A percentile compares a stretch with the other conserved stretches of the same genome.
Conservation (phyloP, 2,888 invertebrate species). For the Luperina nickerlii region DNA sequence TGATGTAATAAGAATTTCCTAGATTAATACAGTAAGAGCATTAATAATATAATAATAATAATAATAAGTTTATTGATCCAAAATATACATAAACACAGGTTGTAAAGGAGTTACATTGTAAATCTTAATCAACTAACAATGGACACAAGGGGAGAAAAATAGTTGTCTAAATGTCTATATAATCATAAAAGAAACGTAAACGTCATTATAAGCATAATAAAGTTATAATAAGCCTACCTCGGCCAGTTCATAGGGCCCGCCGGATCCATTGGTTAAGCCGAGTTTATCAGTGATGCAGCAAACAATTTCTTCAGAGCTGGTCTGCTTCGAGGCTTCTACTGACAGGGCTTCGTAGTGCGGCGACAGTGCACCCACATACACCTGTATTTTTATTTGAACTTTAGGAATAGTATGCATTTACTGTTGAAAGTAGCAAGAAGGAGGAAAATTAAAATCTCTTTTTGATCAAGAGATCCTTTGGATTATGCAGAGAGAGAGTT, state of each 20-base stretch:
- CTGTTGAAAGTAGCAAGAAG: background rate
- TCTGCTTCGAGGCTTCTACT: slow-evolving; percentile 97
- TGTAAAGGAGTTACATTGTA: no score
- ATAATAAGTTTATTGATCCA: no score
- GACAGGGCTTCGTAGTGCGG: slow-evolving; percentile 97
- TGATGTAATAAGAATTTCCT: background rate
- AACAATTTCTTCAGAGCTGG: slow-evolving; percentile 97
- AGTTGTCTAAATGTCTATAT: no score
- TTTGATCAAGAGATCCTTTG: background rate
- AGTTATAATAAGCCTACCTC: slow-evolving; percentile 87
- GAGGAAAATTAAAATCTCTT: no score
- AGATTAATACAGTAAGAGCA: background rate
- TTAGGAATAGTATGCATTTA: background rate
- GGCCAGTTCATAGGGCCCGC: slow-evolving; percentile 94
- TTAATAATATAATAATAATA: no score
- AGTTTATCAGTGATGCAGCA: slow-evolving; percentile 95
- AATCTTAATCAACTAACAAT: no score
- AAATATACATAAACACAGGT: no score
- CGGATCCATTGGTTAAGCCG: slow-evolving; percentile 87
- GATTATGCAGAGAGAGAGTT: background rate
- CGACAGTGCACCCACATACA: slow-evolving; percentile 96
- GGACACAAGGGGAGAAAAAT: no score
- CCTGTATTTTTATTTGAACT: slow-evolving; percentile 86
- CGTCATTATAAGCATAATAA: background rate
- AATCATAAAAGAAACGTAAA: no score